Evolutionary conservation across 2,888 invertebrate species (phyloP).

Genomic region (Adelognathus sp.): DNA sequence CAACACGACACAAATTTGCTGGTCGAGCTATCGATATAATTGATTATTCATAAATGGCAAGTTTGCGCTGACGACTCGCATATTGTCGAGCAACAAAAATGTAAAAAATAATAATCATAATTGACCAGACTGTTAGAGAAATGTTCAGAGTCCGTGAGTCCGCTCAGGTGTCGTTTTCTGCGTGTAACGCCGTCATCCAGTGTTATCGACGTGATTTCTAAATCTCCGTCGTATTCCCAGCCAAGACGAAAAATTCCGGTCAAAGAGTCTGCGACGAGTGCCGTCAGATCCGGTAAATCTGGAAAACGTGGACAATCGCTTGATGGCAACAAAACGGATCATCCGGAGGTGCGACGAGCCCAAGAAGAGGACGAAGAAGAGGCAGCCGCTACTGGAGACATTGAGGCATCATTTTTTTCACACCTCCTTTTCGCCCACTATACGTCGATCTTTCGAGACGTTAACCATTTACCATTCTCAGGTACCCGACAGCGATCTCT

Average conservation of each 20-base stretch:
- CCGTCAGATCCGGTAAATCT: constrained; percentile 52
- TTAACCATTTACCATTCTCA: constrained; percentile 71
- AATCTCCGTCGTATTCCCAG: constrained; percentile 28
- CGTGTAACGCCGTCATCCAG: no score
- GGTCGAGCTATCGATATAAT: no score
- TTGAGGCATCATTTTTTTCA: constrained; percentile 47
- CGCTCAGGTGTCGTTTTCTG: no score
- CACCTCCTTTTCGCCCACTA: not conserved
- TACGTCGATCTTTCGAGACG: no score
- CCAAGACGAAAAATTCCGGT: constrained; percentile 55
- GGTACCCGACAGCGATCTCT: constrained; percentile 88
- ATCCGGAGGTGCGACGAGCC: constrained; percentile 54
- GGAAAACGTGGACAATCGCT: constrained; percentile 53
- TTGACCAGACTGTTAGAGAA: no score
- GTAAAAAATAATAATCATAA: not conserved
- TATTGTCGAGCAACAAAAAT: no score
- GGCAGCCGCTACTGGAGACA: constrained; percentile 44
- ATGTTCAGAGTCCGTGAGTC: no score
- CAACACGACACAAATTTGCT: no score
- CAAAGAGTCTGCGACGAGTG: constrained; percentile 48
- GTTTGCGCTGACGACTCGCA: no score
- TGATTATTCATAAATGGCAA: no score
- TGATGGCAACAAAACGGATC: constrained; percentile 47
- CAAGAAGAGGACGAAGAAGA: constrained; percentile 61
- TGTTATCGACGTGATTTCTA: not conserved